Evolutionary conservation across 2,797 vertebrate species (phyloP), one percentile per base, ranked within the genome.

Genomic region (Protonibea diacanthus): DNA sequence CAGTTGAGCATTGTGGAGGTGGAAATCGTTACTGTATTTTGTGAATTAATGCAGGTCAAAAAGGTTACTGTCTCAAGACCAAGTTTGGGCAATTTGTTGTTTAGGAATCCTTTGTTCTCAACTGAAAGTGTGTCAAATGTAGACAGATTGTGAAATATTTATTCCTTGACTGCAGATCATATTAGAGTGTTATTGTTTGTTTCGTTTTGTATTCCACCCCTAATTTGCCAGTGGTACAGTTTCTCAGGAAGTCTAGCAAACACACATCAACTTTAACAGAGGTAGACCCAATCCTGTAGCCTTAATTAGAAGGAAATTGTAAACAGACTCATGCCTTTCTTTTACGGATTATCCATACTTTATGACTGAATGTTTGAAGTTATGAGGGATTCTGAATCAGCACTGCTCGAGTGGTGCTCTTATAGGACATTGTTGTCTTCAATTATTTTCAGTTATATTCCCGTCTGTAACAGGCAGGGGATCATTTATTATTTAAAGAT

Each of bases 401-500:
- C 94, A 91, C 82, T 79, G 92, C 89, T 93, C 76, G 76, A 93
- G 84, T 88, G 86, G 57, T 89, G 91, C 94, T 94, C 93, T 94
- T 95, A 95, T 93, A 94, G 94, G 91, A 95, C 94, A 94, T 94
- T 95, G 95, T 95, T 96, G 95, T 93, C 94, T 94, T 96, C 95
- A 96, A 95, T 96, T 96, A 96, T 95, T 95, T 95, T 92, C 92
- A 87, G 93, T 95, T 93, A 95, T 92, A 91, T 90, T 92, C 89
- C 83, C 85, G 88, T 92, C 93, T 94, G 91, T 94, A 92, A 93
- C 92, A 95, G 91, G 93, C 92, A 90, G 90, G 90, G 81, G 86
- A 93, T 95, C 94, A 96, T 96, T 93, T 95, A 96, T 96, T 96
- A 96, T 96, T 96, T 95, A 96, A 94, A 94, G 92, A 91, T 92